phyloP scores from a whole-genome alignment of 2,888 invertebrate genomes.

The Hololepta plana region DNA sequence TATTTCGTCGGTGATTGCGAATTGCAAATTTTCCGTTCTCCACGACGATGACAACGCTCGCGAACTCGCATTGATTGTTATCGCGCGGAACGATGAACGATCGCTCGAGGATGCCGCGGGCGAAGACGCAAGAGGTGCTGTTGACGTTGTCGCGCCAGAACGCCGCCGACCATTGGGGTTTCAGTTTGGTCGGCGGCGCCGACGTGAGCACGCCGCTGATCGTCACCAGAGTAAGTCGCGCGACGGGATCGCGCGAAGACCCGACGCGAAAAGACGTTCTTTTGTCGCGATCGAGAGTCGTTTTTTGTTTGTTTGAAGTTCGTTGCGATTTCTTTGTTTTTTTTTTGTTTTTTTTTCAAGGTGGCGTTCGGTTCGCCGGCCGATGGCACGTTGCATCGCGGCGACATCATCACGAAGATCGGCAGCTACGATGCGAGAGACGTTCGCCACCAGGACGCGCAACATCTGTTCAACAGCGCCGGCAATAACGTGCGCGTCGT shows the following conservation, averaged over 20 bases:
- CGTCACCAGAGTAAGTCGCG: constrained; percentile 75
- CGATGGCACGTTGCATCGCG: constrained; percentile 68
- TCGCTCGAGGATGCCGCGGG: no score
- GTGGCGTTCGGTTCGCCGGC: constrained; percentile 74
- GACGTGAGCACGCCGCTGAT: constrained; percentile 75
- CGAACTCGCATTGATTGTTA: no score
- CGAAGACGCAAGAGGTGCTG: constrained; percentile 58
- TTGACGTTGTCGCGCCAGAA: constrained; percentile 55
- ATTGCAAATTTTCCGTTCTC: no score
- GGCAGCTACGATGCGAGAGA: constrained; percentile 77
- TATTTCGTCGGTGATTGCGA: no score
- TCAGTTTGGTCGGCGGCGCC: constrained; percentile 70
- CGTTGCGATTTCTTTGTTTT: constrained; percentile 1
- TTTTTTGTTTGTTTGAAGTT: background rate
- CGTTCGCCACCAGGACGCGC: constrained; percentile 80
- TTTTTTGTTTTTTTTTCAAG: constrained; percentile 30
- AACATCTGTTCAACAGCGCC: constrained; percentile 69
- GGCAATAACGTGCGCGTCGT: constrained; percentile 62
- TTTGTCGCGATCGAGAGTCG: no score
- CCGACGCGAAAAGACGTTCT: constrained; percentile 4
- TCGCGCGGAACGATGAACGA: no score
- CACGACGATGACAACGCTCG: no score
- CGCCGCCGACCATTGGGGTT: constrained; percentile 64
- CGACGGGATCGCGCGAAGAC: no score
- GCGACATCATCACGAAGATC: constrained; percentile 81